Evolutionary conservation across 2,113 vertebrate species (phyloP).

Genomic region (Upupa epops): DNA sequence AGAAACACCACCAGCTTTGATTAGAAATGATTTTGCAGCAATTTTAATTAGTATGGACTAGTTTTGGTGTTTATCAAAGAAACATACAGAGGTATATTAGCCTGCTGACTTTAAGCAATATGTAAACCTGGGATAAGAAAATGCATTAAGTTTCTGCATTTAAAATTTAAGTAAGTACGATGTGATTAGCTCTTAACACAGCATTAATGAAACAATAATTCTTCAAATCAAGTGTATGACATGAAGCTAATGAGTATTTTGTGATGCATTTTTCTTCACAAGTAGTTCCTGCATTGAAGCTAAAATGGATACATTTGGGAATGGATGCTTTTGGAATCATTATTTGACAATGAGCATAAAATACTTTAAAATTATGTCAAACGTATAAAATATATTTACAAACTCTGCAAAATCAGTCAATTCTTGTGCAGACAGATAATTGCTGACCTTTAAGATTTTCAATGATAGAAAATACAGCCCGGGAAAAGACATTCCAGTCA

Average conservation of each 20-base stretch:
- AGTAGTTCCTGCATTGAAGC: not conserved
- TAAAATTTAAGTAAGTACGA: not conserved
- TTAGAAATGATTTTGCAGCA: not conserved
- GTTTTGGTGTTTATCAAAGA: not conserved
- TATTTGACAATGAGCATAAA: not conserved
- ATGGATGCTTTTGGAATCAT: not conserved
- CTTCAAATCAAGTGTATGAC: not conserved
- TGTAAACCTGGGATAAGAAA: not conserved
- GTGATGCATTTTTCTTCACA: not conserved
- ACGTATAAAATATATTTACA: not conserved
- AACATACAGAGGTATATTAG: not conserved
- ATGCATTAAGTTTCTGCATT: not conserved
- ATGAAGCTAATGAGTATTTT: not conserved
- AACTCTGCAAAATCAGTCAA: not conserved
- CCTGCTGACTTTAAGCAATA: not conserved
- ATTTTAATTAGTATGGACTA: not conserved
- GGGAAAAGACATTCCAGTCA: slow-evolving; percentile 15
- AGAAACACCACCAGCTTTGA: not conserved
- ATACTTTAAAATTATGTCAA: not conserved
- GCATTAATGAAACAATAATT: slow-evolving; percentile 8
- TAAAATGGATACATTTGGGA: not conserved
- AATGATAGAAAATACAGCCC: slow-evolving; percentile 8
- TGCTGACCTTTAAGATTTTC: slow-evolving; percentile 67
- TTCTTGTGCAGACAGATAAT: not conserved
- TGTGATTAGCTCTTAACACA: slow-evolving; percentile 1